Base-by-base conservation (phyloP, 2,888 invertebrate genomes). In the Zonitis immaculata region DNA sequence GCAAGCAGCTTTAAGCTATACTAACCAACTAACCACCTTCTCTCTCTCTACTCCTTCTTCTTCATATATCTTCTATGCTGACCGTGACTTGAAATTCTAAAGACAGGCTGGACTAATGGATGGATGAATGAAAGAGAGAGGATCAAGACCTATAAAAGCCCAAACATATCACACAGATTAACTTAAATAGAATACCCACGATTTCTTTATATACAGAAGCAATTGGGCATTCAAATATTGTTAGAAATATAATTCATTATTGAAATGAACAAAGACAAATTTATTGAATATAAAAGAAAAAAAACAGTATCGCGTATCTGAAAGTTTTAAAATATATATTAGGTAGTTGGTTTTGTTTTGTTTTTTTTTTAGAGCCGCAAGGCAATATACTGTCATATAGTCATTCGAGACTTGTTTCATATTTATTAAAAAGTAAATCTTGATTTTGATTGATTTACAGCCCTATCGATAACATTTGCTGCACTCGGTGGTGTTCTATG, bases 21-120 rank as follows among this genome's bases (percentile, higher is more conserved):
- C 18, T 16, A 18, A 16, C n/a, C n/a, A n/a, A n/a, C n/a, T n/a
- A 6, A 30, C 27, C 27, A 27, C 30, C 30, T 2, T 16, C 35
- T 1, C 35, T 1, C 35, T 16, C 8, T 16, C 16, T 30, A 60
- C 60, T 60, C 66, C n/a, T n/a, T n/a, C n/a, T n/a, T n/a, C n/a
- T n/a, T n/a, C n/a, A n/a, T n/a, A 71, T 70, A 68, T 70, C 71
- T 69, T 66, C 66, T 69, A 66, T 63, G 71, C 65, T 72, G 73
- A 73, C 74, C 73, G 73, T 74, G 74, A 73, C 73, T 69, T 62
- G 73, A 73, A 73, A 72, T 66, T 70, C 65, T 68, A 72, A 71
- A 68, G 66, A 56, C 53, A 65, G 67, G 49, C 51, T 52, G 59
- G 60, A 60, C 64, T 57, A 59, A 63, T 60, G 63, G 57, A 58